Conservation (phyloP, 2,888 invertebrate genomes). For the Labia minor region DNA sequence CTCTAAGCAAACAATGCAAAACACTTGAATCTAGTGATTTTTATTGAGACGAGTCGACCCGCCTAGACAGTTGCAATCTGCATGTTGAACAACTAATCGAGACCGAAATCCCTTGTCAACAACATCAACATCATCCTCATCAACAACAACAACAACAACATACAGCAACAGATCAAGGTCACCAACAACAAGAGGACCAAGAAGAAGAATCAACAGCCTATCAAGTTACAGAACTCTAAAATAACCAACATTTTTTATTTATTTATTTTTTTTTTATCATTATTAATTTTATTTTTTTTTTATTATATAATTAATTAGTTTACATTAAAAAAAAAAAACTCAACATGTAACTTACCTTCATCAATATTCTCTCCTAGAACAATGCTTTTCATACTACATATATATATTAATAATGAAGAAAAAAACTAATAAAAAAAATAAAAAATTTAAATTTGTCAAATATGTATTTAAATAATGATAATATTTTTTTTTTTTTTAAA, state of each 20-base stretch:
- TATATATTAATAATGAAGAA: no score
- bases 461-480: no score
- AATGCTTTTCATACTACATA: no score
- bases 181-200: not conserved
- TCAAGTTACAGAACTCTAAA: not conserved
- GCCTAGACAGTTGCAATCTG: conserved; percentile 15
- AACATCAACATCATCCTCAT: no score
- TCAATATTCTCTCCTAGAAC: no score
- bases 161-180: not conserved
- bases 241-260: no score
- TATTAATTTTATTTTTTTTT: not conserved
- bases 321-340: not conserved
- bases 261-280: no score
- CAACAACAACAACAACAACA: not conserved
- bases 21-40: conserved; percentile 86
- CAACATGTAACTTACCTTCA: not conserved
- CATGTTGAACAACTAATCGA: not conserved
- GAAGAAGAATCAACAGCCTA: not conserved
- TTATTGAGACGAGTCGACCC: conserved; percentile 74
- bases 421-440: no score
- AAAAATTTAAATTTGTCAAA: no score
- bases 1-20: conserved; percentile 92
- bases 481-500: no score
- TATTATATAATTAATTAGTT: not conserved
- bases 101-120: not conserved